Evolutionary conservation across 2,113 vertebrate genomes (phyloP), one percentile per base, ranked within the genome.

Genomic region (Chunga burmeisteri): DNA sequence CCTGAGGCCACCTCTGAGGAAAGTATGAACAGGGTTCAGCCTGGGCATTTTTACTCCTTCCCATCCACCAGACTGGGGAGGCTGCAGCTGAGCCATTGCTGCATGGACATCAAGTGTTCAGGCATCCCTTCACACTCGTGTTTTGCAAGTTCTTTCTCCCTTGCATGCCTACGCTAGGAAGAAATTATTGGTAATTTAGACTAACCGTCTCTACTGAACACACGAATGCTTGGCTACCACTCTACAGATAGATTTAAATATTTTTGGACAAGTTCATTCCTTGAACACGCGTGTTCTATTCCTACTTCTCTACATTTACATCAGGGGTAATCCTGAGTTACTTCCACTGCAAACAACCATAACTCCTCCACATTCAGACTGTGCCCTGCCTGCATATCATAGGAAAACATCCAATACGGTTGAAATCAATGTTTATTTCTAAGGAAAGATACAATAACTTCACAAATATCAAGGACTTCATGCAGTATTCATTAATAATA

Each of bases 401-500:
- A 71, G 52, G 25, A 83, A 61, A 90, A 65, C 6, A 47, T 7
- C 18, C 10, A 42, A 11, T 20, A 56, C 14, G 29, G 49, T 26
- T 61, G 36, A 68, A 79, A 93, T 46, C 66, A 44, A 36, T 52
- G 29, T 75, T 95, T 88, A 59, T 61, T 72, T 61, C 49, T 50
- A 47, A 87, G 73, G 34, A 46, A 72, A 81, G 36, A 52, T 81
- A 50, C 59, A 89, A 13, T 38, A 91, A 42, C 38, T 82, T 66
- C 83, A 86, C 46, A 84, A 14, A 19, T 53, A 77, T 65, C 34
- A 49, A 65, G 73, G 52, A 38, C 62, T 77, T 87, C 34, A 42
- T n/a, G 78, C 67, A 84, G 70, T 49, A 91, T 92, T 91, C 86
- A 86, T 91, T 82, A 89, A 84, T 91, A 83, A 74, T 55, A 44